Base-by-base conservation (phyloP, 2,113 vertebrate genomes). In the Merops nubicus region DNA sequence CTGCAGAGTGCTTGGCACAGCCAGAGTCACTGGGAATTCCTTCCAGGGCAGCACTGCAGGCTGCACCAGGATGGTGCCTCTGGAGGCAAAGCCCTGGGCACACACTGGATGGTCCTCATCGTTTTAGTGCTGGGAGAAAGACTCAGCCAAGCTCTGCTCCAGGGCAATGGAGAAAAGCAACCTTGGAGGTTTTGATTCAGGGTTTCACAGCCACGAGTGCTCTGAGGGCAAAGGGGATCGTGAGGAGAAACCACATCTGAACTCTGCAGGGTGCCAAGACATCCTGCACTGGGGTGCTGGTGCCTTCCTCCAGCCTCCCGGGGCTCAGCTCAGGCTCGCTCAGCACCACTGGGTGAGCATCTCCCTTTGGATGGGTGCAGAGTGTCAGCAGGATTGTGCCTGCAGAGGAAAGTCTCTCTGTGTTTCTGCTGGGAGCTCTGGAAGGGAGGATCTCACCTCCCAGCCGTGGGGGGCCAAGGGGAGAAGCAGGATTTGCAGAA, bases 391-490 rank as follows among this genome's bases (percentile, higher is more conserved):
- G 23, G 11, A 11, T 47, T 0, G 5, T 11, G n/a, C 4, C 78
- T 54, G 79, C 54, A 45, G n/a, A 34, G 45, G 45, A 1, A 23
- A n/a, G 56, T 1, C 14, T 34, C 60, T 81, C 51, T 9, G 50
- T 8, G 43, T 2, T 64, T 6, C 68, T 67, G 12, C 82, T 45
- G 73, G 76, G 12, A 38, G 15, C 11, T 2, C 15, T 2, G 1
- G 26, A 23, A 6, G 0, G 9, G 38, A 47, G 15, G 23, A 47
- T 1, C 2, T 70, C 51, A 8, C 23, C 64, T 54, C 3, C 0
- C 17, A 45, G 0, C 9, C 0, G 0, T 5, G 43, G 1, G 1
- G 43, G 28, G 25, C 33, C 38, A 83, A 6, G 0, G 4, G 54
- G 9, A 33, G 45, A 42, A n/a, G 43, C 73, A 36, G 40, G 34